These are phyloP conservation scores for Vulpes ferrilata DNA, from an alignment of 2,113 vertebrate genomes.

Conservation along the genomic window DNA sequence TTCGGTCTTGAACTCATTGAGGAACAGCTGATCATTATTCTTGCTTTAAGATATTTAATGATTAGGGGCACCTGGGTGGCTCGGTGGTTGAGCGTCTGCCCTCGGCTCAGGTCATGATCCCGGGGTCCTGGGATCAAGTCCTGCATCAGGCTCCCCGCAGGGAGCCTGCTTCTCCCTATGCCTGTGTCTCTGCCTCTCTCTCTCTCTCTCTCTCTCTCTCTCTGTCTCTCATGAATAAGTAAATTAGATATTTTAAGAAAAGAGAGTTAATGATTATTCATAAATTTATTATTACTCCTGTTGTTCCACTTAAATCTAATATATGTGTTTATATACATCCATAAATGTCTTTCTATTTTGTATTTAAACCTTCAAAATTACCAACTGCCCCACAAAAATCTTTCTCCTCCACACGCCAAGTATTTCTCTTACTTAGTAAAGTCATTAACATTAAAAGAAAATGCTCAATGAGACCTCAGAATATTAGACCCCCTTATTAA, in stretches of 20 bases:
- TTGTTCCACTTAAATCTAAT: constrained; percentile 7
- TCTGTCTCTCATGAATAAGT: too few relatives aligned
- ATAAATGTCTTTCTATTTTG: neutral
- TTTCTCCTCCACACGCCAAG: neutral
- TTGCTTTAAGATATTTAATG: neutral
- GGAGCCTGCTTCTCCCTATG: too few relatives aligned
- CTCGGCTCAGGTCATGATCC: too few relatives aligned
- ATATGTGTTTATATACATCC: neutral
- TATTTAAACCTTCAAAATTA: neutral
- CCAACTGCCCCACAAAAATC: neutral
- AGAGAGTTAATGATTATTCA: neutral
- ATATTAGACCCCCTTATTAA: neutral
- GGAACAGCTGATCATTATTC: neutral
- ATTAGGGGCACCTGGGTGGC: neutral
- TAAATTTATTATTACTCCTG: neutral
- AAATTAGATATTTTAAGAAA: too few relatives aligned
- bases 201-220: too few relatives aligned
- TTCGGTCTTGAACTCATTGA: neutral
- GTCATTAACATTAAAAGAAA: neutral
- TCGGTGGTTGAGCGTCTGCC: too few relatives aligned
- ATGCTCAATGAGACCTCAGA: neutral
- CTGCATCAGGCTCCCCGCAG: too few relatives aligned
- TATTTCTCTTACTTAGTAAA: constrained; percentile 47
- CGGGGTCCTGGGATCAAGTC: too few relatives aligned
- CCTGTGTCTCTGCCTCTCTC: too few relatives aligned